phyloP scores from a whole-genome alignment of 2,797 vertebrate species.

The Poeciliopsis turneri region DNA sequence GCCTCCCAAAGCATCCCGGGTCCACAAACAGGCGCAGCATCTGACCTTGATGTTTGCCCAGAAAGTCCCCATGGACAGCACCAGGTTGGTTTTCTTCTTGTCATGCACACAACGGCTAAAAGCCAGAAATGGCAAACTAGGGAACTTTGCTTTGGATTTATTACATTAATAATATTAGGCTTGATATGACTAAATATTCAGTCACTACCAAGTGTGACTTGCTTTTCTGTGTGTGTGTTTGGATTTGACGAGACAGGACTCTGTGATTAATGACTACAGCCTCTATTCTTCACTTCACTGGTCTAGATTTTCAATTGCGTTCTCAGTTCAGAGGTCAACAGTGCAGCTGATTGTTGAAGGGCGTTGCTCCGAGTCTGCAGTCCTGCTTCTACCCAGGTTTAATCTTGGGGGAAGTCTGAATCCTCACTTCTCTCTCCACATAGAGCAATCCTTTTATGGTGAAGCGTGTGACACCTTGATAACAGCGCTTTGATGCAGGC shows the following conservation, averaged over 20 bases:
- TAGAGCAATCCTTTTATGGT: conserved; percentile 55
- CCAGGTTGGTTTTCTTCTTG: not conserved
- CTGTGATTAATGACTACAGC: conserved; percentile 77
- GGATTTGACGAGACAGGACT: conserved; percentile 29
- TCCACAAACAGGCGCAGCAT: conserved; percentile 4
- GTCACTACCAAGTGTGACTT: not conserved
- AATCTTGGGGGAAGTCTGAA: conserved; percentile 45
- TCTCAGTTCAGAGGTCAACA: conserved; percentile 73
- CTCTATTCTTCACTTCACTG: conserved; percentile 52
- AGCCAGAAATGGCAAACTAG: conserved; percentile 9
- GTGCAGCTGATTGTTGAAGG: conserved; percentile 56
- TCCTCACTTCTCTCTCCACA: conserved; percentile 22
- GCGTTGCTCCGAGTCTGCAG: conserved; percentile 52
- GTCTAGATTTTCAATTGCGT: conserved; percentile 71
- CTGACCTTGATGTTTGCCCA: conserved; percentile 58
- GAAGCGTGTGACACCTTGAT: conserved; percentile 49
- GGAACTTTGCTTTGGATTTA: conserved; percentile 8
- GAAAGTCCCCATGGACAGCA: conserved; percentile 52
- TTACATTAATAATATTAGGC: conserved; percentile 32
- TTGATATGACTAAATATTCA: conserved; percentile 10
- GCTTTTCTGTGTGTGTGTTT: conserved; percentile 1
- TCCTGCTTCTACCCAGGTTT: conserved; percentile 45
- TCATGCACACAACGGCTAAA: conserved; percentile 4
- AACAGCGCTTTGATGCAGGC: conserved; percentile 63
- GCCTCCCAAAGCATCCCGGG: conserved; percentile 29